These are phyloP conservation scores for Porites lobata DNA, from an alignment of 92 coral and sea anemone species.

Conservation along the genomic window DNA sequence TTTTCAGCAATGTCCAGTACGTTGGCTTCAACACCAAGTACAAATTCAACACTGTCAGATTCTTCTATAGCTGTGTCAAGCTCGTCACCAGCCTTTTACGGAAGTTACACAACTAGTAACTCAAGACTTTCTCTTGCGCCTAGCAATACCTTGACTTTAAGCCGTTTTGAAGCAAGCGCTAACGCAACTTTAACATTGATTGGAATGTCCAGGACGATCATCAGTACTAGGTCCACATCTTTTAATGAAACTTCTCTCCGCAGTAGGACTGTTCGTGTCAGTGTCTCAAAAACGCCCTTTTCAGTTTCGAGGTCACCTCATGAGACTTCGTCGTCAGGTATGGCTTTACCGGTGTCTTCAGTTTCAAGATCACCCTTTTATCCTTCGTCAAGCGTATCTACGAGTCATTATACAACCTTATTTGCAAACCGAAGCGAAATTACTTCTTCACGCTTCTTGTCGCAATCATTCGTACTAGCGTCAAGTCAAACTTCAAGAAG, in stretches of 20 bases:
- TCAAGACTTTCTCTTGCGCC: background rate
- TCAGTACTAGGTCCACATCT: background rate
- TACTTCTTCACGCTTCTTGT: background rate
- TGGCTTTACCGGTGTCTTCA: background rate
- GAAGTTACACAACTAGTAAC: background rate
- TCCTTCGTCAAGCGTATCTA: background rate
- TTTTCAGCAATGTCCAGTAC: background rate
- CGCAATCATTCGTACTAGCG: background rate
- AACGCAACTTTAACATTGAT: background rate
- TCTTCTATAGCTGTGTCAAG: background rate
- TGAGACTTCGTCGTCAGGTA: background rate
- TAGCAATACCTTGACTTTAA: background rate
- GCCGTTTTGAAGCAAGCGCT: background rate
- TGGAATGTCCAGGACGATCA: background rate
- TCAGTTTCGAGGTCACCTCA: background rate
- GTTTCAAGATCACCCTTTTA: background rate
- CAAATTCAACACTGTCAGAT: background rate
- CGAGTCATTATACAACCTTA: background rate
- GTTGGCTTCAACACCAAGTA: background rate
- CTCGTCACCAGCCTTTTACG: background rate
- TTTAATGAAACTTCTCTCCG: background rate
- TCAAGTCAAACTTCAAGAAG: slow-evolving; percentile 12
- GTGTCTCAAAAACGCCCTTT: background rate
- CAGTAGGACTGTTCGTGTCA: background rate
- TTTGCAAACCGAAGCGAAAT: background rate